Base-by-base conservation (phyloP, 2,888 invertebrate genomes). In the Margaritifera margaritifera region DNA sequence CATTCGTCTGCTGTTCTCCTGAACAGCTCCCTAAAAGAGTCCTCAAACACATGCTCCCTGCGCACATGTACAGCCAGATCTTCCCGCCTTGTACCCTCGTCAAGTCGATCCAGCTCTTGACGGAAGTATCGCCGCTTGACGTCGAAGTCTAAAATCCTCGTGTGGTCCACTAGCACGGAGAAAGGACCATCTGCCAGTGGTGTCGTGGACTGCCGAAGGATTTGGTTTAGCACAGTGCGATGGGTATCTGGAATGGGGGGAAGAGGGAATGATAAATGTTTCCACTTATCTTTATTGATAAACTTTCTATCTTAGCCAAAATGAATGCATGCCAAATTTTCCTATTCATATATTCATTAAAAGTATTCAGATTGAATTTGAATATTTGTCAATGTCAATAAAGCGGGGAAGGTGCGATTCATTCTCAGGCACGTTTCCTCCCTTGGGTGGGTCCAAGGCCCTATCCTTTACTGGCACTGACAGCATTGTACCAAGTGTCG, bases 1-100 rank as follows among this genome's bases (percentile, higher is more conserved):
- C 96, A 96, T 87, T 96, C 96, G 84, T 95, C 94, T 0, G 95
- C 93, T 56, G 94, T 92, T 64, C 95, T 92, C 54, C 96, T 92
- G 88, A 95, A 95, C 62, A 96, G 91, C 85, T 96, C 95, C 66
- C 96, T 92, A 90, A 95, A 96, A 0, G 95, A 96, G 86, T 96
- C 96, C 88, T 96, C 95, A 88, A 96, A 96, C 3, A 96, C 94
- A 80, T 95, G 93, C 66, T 93, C 93, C 71, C 96, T 92, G 52
- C 95, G 92, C 4, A 96, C 95, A 89, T 96, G 95, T 0, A 96
- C 94, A 2, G 96, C 95, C 52, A 96, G 92, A 89, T 96, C 96
- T 88, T 96, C 95, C 27, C 88, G 74, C 27, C 88, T 72, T 70
- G 86, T 72, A 15, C 89, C 88, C 86, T 95, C 95, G 87, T 96